These are phyloP conservation scores for Cotesia vestalis DNA, from an alignment of 1,140 invertebrate genomes.

Conservation along the genomic window DNA sequence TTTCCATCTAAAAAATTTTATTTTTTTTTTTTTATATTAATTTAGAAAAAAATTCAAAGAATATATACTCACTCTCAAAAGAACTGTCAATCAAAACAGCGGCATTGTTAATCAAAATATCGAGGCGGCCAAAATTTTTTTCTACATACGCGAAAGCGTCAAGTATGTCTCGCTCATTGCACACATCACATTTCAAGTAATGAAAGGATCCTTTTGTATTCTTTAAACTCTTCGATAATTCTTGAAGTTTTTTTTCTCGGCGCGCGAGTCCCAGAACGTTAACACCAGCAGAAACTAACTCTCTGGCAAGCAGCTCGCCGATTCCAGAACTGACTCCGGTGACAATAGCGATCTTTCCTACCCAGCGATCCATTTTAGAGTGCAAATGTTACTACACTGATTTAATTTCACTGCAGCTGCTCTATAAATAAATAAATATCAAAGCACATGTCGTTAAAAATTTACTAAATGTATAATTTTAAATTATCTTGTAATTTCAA, in stretches of 20 bases:
- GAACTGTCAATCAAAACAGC: conserved; percentile 52
- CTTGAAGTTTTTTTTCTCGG: conserved; percentile 57
- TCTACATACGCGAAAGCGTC: conserved; percentile 63
- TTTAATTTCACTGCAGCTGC: no score
- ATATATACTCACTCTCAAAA: conserved; percentile 50
- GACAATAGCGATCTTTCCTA: conserved; percentile 64
- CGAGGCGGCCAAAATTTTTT: conserved; percentile 59
- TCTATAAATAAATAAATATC: no score
- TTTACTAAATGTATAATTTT: no score
- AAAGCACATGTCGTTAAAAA: no score
- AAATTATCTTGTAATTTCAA: no score
- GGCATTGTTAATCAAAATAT: conserved; percentile 70
- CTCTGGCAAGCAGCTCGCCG: conserved; percentile 53
- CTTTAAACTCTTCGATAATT: conserved; percentile 32
- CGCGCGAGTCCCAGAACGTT: conserved; percentile 53
- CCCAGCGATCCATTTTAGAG: conserved; percentile 52
- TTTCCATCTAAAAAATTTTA: conserved; percentile 48
- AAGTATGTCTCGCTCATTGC: conserved; percentile 63
- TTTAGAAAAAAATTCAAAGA: not conserved
- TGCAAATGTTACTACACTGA: no score
- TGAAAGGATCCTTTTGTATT: conserved; percentile 51
- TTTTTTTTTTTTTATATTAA: not conserved
- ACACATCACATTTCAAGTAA: conserved; percentile 65
- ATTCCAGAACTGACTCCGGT: conserved; percentile 66
- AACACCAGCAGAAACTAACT: conserved; percentile 47